Evolutionary conservation across 2,797 vertebrate species (phyloP), one percentile per base, ranked within the genome.

Genomic region (Enteromius paludinosus): DNA sequence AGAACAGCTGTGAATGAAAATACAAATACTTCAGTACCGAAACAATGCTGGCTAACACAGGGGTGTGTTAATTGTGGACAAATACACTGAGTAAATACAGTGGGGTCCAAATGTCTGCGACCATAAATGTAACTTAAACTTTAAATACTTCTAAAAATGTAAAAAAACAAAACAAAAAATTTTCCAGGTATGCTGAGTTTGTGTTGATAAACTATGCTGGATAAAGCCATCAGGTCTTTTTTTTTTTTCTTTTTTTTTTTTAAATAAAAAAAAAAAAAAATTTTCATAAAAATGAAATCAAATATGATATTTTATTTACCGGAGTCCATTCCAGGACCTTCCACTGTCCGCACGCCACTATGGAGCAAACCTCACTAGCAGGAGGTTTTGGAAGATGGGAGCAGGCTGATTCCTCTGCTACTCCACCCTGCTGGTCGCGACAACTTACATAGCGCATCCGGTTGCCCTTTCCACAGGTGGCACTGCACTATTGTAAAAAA

Each of bases 381-480:
- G 96, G 94, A 0, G 98, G 98, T 86, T 96, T 97, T 0, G 95
- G 94, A 23, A 98, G 93, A 86, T 96, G 94, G 5, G 92, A 92
- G 35, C 98, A 99, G 6, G 95, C 95, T 0, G 94, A 93, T 87
- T 98, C 97, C 0, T 97, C 96, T 0, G 97, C 98, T 80, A 99
- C 97, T 0, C 97, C 97, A 23, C 97, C 97, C 28, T 97, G 96
- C 84, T 96, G 95, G 61, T 99, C 97, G 4, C 98, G 96, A 87
- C 98, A 99, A 90, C 98, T 99, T 90, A 99, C 98, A 0, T 99
- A 99, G 84, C 98, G 96, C 97, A 98, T 97, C 69, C 96, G 94
- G 0, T 93, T 96, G 45, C 98, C 98, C 90, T 98, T 98, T 66
- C 98, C 98, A 2, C 98, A 99, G 0, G 97, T 98, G 83, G 97